A percentile compares a stretch with the other conserved stretches of the same genome.
Conservation (phyloP, 2,888 invertebrate species). For the Lochmaea capreae region DNA sequence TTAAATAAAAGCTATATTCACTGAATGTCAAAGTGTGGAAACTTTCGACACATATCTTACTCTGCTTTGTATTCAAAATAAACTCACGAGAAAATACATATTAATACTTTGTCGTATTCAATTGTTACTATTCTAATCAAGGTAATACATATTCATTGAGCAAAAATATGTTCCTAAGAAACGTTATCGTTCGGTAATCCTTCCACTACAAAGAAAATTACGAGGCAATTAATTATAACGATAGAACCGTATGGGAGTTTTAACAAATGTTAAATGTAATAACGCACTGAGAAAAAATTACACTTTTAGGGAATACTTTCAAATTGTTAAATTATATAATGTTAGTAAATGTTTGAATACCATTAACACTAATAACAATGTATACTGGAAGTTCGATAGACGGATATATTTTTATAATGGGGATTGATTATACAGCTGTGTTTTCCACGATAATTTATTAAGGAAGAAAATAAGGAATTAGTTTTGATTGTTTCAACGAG, state of each 20-base stretch:
- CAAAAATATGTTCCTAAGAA: too few species aligned
- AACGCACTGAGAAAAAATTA: not conserved
- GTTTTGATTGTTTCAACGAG: not conserved
- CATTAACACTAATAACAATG: constrained; percentile 1
- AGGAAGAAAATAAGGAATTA: not conserved
- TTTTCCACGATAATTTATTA: not conserved
- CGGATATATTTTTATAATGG: not conserved
- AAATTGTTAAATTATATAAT: not conserved
- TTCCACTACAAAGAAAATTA: not conserved
- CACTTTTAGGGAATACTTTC: not conserved
- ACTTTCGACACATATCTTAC: too few species aligned
- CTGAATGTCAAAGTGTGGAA: too few species aligned
- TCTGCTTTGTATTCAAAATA: too few species aligned
- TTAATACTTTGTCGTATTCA: too few species aligned
- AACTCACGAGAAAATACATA: too few species aligned
- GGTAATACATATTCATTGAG: too few species aligned
- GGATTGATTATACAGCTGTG: not conserved
- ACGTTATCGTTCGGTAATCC: not conserved
- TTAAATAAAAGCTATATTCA: too few species aligned
- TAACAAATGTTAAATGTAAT: not conserved
- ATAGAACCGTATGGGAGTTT: not conserved
- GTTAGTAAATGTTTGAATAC: not conserved
- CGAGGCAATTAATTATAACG: not conserved
- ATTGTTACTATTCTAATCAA: too few species aligned
- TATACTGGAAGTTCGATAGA: not conserved